phyloP scores from a whole-genome alignment of 2,888 invertebrate species.

The Dryobota labecula region DNA sequence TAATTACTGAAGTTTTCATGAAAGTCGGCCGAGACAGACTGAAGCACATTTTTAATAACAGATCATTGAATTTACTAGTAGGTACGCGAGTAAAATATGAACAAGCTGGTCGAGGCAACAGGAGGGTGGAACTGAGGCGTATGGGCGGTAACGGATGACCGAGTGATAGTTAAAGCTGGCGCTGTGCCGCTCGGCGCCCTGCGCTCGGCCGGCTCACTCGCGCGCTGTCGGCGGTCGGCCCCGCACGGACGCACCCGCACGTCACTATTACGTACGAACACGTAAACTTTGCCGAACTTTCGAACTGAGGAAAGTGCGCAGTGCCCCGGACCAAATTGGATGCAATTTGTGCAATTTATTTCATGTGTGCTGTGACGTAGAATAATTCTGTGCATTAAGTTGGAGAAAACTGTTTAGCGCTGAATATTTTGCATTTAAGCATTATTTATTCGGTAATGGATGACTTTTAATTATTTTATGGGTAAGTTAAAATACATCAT shows the following conservation, averaged over 20 bases:
- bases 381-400: conserved; percentile 62
- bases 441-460: conserved; percentile 55
- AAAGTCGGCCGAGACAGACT: conserved; percentile 28
- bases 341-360: conserved; percentile 77
- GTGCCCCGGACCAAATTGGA: conserved; percentile 70
- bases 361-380: conserved; percentile 67
- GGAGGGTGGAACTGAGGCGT: conserved; percentile 74
- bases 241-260: conserved; percentile 58
- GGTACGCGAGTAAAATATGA: conserved; percentile 65
- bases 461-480: conserved; percentile 60
- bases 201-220: conserved; percentile 59
- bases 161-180: conserved; percentile 49
- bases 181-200: conserved; percentile 41
- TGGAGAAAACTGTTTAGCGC: conserved; percentile 61
- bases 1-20: conserved; percentile 41
- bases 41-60: conserved; percentile 58
- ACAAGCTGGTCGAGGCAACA: conserved; percentile 71
- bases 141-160: conserved; percentile 69
- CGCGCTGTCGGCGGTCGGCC: conserved; percentile 63
- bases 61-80: conserved; percentile 62
- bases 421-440: conserved; percentile 53
- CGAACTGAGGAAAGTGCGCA: conserved; percentile 67
- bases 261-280: conserved; percentile 45
- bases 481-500: conserved; percentile 57
- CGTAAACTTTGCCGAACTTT: conserved; percentile 75